These are phyloP conservation scores for Limenitis camilla DNA, from an alignment of 2,888 invertebrate genomes.

Conservation along the genomic window DNA sequence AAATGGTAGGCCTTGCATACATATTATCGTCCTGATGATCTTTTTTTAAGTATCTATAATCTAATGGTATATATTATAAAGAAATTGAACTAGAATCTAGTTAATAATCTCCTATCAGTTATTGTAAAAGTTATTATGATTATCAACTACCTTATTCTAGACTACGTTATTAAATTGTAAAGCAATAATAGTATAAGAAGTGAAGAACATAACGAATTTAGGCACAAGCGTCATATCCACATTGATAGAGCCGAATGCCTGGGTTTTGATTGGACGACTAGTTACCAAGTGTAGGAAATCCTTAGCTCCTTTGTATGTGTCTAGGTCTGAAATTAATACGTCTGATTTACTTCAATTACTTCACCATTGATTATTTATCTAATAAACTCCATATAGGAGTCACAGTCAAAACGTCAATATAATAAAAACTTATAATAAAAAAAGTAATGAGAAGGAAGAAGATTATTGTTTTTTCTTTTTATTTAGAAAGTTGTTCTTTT, in stretches of 20 bases:
- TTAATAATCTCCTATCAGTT: too few relatives aligned
- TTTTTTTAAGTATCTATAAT: background rate
- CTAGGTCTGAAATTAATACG: constrained; percentile 10
- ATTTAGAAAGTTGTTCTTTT: too few relatives aligned
- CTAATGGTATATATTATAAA: background rate
- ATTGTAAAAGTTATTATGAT: too few relatives aligned
- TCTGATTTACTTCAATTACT: constrained; percentile 18
- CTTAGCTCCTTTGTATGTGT: constrained; percentile 28
- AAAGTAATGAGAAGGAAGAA: too few relatives aligned
- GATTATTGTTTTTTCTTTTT: too few relatives aligned
- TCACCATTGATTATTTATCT: background rate
- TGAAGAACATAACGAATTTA: constrained; percentile 33
- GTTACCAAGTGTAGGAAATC: constrained; percentile 36
- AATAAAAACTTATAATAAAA: too few relatives aligned
- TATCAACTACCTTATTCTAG: constrained; percentile 12
- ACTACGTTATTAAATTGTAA: constrained; percentile 41
- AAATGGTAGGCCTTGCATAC: too few relatives aligned
- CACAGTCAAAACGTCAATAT: background rate
- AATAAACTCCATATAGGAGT: constrained; percentile 17
- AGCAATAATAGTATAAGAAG: constrained; percentile 39
- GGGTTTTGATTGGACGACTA: constrained; percentile 30
- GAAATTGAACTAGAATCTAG: too few relatives aligned
- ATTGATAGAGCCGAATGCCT: constrained; percentile 32
- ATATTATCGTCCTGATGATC: background rate
- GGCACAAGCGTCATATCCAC: constrained; percentile 42